A percentile compares a stretch with the other conserved stretches of the same genome.
phyloP scores from a whole-genome alignment of 2,888 invertebrate species.

The Hartigia nigra region DNA sequence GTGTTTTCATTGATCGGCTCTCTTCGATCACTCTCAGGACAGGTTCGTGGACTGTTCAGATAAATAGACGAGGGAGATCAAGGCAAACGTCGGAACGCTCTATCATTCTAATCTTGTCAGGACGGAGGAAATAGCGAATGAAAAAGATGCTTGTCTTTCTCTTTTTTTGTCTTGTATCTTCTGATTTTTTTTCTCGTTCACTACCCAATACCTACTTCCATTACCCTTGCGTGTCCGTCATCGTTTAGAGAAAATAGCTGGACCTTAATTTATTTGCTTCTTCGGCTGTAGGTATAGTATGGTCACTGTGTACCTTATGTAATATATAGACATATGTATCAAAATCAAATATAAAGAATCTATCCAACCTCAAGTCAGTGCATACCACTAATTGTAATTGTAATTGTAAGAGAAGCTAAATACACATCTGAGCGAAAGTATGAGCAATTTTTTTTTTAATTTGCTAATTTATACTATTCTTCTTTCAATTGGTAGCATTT shows the following conservation, averaged over 20 bases:
- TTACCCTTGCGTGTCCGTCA: background rate
- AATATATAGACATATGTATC: background rate
- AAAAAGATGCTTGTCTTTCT: background rate
- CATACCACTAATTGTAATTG: background rate
- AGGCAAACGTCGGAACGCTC: background rate
- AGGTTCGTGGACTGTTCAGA: slow-evolving; percentile 19
- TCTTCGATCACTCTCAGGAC: slow-evolving; percentile 36
- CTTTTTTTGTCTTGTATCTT: background rate
- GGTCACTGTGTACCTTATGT: background rate
- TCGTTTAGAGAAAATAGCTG: background rate
- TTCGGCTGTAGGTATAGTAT: too few relatives aligned
- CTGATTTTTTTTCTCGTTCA: background rate
- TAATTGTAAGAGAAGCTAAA: background rate
- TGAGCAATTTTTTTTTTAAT: too few relatives aligned
- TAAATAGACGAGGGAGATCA: background rate
- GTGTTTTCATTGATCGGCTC: slow-evolving; percentile 46
- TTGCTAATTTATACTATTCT: too few relatives aligned
- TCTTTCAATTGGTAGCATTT: too few relatives aligned
- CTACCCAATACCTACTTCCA: background rate
- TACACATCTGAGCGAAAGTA: too few relatives aligned
- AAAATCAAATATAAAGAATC: background rate
- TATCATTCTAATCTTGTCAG: background rate
- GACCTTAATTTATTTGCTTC: background rate
- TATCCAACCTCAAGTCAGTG: background rate
- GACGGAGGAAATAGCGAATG: background rate